Conservation (phyloP, 64 coral and sea anemone genomes). For the Montipora capricornis region DNA sequence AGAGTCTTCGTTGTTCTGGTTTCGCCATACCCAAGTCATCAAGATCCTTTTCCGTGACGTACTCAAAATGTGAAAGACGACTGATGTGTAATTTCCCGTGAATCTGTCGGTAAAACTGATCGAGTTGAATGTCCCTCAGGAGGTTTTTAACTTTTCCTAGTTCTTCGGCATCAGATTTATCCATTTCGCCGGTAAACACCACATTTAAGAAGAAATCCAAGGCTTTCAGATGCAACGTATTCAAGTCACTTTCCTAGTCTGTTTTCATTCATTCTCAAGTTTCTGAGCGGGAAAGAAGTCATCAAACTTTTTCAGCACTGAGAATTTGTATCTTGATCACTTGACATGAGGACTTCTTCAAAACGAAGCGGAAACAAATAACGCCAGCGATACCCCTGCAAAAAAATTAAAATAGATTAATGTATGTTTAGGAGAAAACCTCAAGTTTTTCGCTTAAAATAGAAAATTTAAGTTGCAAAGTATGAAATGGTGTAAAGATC, state of each 20-base stretch:
- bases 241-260: not conserved
- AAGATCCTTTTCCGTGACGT: constrained; percentile 88
- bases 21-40: constrained; percentile 92
- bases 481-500: no score
- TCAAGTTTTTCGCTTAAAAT: no score
- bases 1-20: constrained; percentile 92
- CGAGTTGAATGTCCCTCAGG: constrained; percentile 80
- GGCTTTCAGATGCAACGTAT: no score
- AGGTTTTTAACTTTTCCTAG: constrained; percentile 71
- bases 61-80: constrained; percentile 85
- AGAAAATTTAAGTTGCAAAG: no score
- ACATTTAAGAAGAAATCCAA: no score
- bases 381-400: no score
- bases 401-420: no score
- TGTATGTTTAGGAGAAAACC: no score
- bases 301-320: not conserved
- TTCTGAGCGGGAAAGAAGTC: not conserved
- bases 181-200: not conserved
- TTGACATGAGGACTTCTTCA: no score
- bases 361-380: no score
- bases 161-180: constrained; percentile 51
- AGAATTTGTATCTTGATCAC: not conserved
- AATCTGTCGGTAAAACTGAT: constrained; percentile 92
- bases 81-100: constrained; percentile 84
- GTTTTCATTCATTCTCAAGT: constrained; percentile 16